phyloP scores from a whole-genome alignment of 2,113 vertebrate genomes.

The Formicarius rufipectus region DNA sequence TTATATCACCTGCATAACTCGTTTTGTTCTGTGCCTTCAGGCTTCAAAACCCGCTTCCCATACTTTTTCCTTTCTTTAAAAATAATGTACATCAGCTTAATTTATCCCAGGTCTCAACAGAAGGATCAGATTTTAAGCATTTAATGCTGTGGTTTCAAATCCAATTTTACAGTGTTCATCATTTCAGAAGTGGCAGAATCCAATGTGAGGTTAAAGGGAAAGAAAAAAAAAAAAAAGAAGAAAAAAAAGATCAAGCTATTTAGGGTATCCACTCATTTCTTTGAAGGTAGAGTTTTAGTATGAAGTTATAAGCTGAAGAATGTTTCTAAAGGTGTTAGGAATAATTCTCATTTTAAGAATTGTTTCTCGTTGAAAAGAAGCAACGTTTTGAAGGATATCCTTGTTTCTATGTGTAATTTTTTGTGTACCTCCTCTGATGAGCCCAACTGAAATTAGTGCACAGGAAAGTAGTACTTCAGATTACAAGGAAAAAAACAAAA shows the following conservation, averaged over 20 bases:
- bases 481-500: not conserved
- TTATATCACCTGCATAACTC: conserved; percentile 82
- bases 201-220: not conserved
- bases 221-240: not conserved
- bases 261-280: not conserved
- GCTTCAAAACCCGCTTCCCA: conserved; percentile 76
- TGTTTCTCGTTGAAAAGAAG: not conserved
- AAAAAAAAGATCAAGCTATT: conserved; percentile 1
- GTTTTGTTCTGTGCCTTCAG: conserved; percentile 80
- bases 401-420: not conserved
- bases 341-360: conserved; percentile 24
- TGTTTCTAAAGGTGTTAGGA: conserved; percentile 24
- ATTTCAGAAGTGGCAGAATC: conserved; percentile 76
- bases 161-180: conserved; percentile 80
- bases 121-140: conserved; percentile 80
- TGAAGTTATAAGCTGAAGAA: conserved; percentile 15
- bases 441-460: not conserved
- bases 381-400: not conserved
- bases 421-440: not conserved
- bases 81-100: conserved; percentile 83
- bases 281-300: conserved; percentile 6
- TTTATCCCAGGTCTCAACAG: conserved; percentile 83
- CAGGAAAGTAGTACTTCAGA: not conserved
- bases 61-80: conserved; percentile 78
- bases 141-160: conserved; percentile 81